These are phyloP conservation scores for Ctenoplectra terminalis DNA, from an alignment of 1,140 invertebrate genomes.

Conservation along the genomic window DNA sequence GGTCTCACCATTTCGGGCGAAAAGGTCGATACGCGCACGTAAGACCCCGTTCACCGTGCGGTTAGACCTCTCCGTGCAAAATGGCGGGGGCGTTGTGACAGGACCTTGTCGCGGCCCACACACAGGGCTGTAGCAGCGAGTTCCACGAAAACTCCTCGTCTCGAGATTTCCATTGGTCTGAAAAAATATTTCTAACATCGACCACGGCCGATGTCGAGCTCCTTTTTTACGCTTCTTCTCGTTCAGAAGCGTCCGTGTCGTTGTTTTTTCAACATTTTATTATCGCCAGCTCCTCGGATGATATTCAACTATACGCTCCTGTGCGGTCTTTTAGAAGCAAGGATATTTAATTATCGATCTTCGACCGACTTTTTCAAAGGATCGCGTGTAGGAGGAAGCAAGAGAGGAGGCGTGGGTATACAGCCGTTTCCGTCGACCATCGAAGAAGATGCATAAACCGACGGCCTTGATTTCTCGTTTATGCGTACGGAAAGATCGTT, in stretches of 20 bases:
- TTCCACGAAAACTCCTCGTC: conserved; percentile 63
- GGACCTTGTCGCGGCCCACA: conserved; percentile 79
- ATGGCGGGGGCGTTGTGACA: conserved; percentile 77
- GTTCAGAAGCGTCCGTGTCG: no score
- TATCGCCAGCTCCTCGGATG: neutral
- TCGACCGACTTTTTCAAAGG: conserved; percentile 42
- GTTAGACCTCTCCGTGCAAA: conserved; percentile 61
- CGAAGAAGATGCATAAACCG: conserved; percentile 48
- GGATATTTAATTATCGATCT: conserved; percentile 43
- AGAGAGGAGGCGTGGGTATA: conserved; percentile 5
- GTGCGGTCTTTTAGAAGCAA: neutral
- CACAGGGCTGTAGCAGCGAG: conserved; percentile 73
- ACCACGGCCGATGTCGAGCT: no score
- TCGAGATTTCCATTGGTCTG: neutral
- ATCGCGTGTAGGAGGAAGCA: conserved; percentile 32
- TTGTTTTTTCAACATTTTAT: neutral
- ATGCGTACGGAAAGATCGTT: conserved; percentile 40
- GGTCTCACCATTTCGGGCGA: conserved; percentile 77
- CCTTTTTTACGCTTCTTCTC: no score
- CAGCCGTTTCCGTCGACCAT: conserved; percentile 34
- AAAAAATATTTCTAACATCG: neutral
- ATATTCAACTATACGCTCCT: neutral
- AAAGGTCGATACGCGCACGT: conserved; percentile 71
- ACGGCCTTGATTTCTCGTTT: conserved; percentile 53
- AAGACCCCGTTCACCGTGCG: conserved; percentile 72